Base-by-base conservation (phyloP, 2,888 invertebrate genomes). In the Eupithecia vulgata region DNA sequence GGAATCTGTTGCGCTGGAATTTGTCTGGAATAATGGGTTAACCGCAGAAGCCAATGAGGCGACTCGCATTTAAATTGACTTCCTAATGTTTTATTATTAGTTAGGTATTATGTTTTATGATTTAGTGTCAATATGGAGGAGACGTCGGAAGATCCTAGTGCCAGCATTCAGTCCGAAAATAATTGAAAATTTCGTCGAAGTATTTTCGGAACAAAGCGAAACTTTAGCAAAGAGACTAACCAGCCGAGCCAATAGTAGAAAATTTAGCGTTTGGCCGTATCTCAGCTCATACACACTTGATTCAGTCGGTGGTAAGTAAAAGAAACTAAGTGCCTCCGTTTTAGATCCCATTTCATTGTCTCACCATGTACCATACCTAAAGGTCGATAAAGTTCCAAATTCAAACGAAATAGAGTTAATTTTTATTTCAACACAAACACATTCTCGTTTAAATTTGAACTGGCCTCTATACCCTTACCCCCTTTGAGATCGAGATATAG, bases 111-210 rank as follows among this genome's bases (percentile, higher is more conserved):
- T 61, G 7, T 21, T 45, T 21, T 35, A 57, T n/a, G 21, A 21
- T 77, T 48, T 78, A 94, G 94, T 94, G 59, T 57, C 91, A 1
- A 96, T 96, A 81, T 97, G 96, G 96, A 93, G 95, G 76, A 88
- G 88, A 4, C 92, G 96, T 30, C 89, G 96, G 6, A 96, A 96
- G 85, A 87, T 96, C 71, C 85, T 96, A 67, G 94, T 96, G 35
- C 96, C 96, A 37, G 95, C 96, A 0, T 97, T 97, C 82, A 96
- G 96, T 82, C 96, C 96, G 75, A 95, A 95, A 84, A 95, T 96
- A 73, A 89, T 96, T n/a, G 95, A 96, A 74, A 95, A 92, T 69
- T 97, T 96, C 80, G 91, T 96, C 3, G 92, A 95, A 4, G 93
- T 96, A 0, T 96, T 96, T 85, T 93, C 95, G 52, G 95, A 95